A percentile compares a stretch with the other conserved stretches of the same genome.
Conservation (phyloP, 2,113 vertebrate species). For the Erythrocercus mccallii region DNA sequence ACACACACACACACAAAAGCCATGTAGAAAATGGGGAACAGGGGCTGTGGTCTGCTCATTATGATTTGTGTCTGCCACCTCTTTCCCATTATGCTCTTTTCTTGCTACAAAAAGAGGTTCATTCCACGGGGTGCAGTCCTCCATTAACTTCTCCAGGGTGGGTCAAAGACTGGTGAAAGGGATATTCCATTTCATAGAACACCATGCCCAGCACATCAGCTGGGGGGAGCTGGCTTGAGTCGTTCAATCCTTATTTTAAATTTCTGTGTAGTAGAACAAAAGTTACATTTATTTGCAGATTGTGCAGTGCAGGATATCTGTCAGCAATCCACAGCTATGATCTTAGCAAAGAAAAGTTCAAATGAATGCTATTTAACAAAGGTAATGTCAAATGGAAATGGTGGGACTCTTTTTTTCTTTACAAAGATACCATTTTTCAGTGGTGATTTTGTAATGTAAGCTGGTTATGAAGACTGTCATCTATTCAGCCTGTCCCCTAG, state of each 20-base stretch:
- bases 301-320: slow-evolving; percentile 54
- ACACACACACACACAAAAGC: background rate
- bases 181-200: background rate
- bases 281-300: slow-evolving; percentile 73
- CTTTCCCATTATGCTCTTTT: background rate
- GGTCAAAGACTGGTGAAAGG: background rate
- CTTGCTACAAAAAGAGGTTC: background rate
- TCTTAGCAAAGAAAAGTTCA: slow-evolving; percentile 59
- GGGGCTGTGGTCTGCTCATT: background rate
- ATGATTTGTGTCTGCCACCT: background rate
- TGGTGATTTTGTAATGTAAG: background rate
- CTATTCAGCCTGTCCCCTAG: background rate
- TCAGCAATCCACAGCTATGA: slow-evolving; percentile 71
- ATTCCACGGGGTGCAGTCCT: background rate
- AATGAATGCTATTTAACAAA: background rate
- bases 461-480: background rate
- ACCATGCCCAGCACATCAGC: background rate
- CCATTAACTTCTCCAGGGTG: background rate
- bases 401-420: background rate
- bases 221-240: background rate
- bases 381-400: background rate
- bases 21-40: background rate
- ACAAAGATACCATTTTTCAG: background rate
- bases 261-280: slow-evolving; percentile 62
- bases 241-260: background rate